phyloP scores from a whole-genome alignment of 2,797 vertebrate species.

The Gymnothorax reevesii region DNA sequence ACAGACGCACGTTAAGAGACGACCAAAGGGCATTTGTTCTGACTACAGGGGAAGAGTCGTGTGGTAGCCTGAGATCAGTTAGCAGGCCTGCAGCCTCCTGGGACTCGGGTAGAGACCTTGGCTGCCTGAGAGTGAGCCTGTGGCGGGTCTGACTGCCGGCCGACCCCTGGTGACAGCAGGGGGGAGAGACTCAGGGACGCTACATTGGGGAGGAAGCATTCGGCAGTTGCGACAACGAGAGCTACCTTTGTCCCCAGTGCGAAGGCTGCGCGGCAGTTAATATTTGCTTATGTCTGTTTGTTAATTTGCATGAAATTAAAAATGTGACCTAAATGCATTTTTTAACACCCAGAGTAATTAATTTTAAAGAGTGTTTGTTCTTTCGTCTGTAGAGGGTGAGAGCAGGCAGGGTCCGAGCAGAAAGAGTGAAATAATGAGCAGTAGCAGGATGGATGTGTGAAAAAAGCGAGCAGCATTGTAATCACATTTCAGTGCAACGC shows the following conservation, averaged over 20 bases:
- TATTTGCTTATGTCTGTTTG: constrained; percentile 75
- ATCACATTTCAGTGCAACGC: constrained; percentile 14
- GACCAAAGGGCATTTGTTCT: neutral
- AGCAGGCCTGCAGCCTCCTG: neutral
- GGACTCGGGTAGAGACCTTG: constrained; percentile 2
- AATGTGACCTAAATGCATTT: constrained; percentile 83
- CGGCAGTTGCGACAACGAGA: constrained; percentile 60
- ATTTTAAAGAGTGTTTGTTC: constrained; percentile 53
- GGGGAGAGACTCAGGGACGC: neutral
- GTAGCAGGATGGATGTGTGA: neutral
- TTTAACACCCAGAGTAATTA: constrained; percentile 77
- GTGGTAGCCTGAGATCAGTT: neutral
- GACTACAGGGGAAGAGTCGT: neutral
- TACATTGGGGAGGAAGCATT: constrained; percentile 39
- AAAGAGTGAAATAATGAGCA: constrained; percentile 36
- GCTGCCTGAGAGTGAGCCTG: neutral
- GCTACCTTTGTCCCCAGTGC: constrained; percentile 67
- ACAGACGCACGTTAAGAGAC: constrained; percentile 3
- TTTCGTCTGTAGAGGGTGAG: constrained; percentile 52
- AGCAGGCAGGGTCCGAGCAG: constrained; percentile 60
- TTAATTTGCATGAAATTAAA: constrained; percentile 81
- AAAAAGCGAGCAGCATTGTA: neutral
- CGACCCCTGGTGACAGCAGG: neutral
- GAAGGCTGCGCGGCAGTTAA: constrained; percentile 72
- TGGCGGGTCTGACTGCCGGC: neutral